phyloP scores from a whole-genome alignment of 2,797 vertebrate species.

The Clarias platycephalus region DNA sequence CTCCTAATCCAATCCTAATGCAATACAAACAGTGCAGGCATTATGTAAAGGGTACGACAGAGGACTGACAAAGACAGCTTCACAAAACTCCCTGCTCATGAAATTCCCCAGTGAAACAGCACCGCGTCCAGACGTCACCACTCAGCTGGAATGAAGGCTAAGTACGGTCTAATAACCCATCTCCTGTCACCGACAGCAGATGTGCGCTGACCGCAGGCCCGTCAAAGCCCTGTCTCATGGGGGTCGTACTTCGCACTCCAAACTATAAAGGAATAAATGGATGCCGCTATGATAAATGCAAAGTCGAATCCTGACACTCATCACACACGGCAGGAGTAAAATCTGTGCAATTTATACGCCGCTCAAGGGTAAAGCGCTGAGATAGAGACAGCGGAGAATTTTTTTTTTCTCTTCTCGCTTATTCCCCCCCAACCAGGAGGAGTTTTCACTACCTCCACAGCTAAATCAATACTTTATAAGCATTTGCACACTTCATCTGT shows the following conservation, averaged over 20 bases:
- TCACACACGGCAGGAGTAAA: background rate
- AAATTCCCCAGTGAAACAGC: constrained; percentile 1
- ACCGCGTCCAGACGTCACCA: background rate
- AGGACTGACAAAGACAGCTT: background rate
- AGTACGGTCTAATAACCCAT: constrained; percentile 10
- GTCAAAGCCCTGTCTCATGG: constrained; percentile 3
- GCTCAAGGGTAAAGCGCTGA: constrained; percentile 2
- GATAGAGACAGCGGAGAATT: background rate
- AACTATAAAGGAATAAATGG: constrained; percentile 9
- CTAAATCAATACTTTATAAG: constrained; percentile 31
- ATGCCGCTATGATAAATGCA: background rate
- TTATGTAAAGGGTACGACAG: background rate
- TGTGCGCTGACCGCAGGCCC: constrained; percentile 5
- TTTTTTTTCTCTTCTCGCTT: background rate
- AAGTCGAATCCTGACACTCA: constrained; percentile 10
- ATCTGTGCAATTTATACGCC: background rate
- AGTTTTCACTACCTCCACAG: background rate
- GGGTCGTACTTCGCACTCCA: background rate
- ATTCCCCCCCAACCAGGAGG: background rate
- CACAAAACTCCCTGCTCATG: background rate
- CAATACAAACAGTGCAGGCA: background rate
- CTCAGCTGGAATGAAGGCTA: constrained; percentile 12
- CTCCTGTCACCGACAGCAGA: constrained; percentile 26
- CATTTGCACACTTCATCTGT: constrained; percentile 26
- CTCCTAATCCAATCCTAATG: background rate